phyloP scores from a whole-genome alignment of 2,113 vertebrate genomes.

The Pollimyrus isidori region DNA sequence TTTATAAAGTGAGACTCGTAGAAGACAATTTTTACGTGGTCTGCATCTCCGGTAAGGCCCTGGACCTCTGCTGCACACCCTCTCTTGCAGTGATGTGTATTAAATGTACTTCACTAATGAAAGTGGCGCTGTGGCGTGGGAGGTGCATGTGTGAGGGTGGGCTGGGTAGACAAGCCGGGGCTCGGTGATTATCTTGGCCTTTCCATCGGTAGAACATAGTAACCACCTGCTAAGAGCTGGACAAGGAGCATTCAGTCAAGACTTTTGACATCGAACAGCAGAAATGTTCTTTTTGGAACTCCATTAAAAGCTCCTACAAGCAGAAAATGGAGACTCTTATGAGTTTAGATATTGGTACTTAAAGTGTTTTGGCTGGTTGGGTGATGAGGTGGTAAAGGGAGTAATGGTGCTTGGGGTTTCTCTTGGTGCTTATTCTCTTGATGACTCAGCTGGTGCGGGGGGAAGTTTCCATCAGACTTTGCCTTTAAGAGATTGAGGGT shows the following conservation, averaged over 20 bases:
- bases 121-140: background rate
- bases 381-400: background rate
- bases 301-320: background rate
- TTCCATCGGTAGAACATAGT: background rate
- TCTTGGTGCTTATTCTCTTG: background rate
- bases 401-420: background rate
- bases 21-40: background rate
- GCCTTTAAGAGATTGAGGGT: background rate
- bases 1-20: background rate
- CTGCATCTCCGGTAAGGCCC: background rate
- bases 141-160: background rate
- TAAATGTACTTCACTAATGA: background rate
- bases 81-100: background rate
- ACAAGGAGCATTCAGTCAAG: background rate
- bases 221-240: background rate
- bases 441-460: too few relatives aligned
- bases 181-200: background rate
- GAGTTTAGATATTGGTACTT: background rate
- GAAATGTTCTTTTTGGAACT: background rate
- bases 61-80: background rate
- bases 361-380: background rate
- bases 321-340: background rate
- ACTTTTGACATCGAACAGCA: background rate
- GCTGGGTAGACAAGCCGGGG: background rate
- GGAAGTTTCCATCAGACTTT: background rate